Percentiles rank a stretch among this genome's conserved stretches.
Evolutionary conservation across 2,888 invertebrate genomes (phyloP).

Genomic region (Ypsolopha scabrella): DNA sequence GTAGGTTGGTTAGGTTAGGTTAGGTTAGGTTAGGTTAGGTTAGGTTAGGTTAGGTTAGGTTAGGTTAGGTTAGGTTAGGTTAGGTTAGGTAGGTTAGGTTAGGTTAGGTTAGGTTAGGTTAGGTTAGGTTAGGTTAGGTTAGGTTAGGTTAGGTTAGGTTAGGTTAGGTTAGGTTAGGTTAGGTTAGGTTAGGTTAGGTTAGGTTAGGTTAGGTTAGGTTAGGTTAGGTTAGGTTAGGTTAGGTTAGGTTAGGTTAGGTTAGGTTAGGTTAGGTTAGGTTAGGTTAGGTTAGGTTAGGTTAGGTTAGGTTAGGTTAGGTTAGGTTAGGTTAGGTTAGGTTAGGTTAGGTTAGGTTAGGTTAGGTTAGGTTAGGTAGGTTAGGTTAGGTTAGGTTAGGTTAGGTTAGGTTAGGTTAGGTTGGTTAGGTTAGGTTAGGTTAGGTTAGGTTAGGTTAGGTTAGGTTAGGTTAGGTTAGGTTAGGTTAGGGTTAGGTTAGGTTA

Average conservation of each 20-base stretch:
- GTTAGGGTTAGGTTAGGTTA: slow-evolving; percentile 5
- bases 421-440: slow-evolving; percentile 6
- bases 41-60: too few relatives aligned
- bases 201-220: slow-evolving; percentile 4
- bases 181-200: slow-evolving; percentile 4
- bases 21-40: too few relatives aligned
- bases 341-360: slow-evolving; percentile 11
- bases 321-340: slow-evolving; percentile 11
- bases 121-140: slow-evolving; percentile 14
- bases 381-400: slow-evolving; percentile 10
- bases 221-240: slow-evolving; percentile 1
- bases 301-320: slow-evolving; percentile 11
- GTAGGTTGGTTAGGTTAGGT: too few relatives aligned
- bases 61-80: too few relatives aligned
- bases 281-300: slow-evolving; percentile 11
- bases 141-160: slow-evolving; percentile 9
- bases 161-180: slow-evolving; percentile 6
- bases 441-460: slow-evolving; percentile 8
- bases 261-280: slow-evolving; percentile 14
- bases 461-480: slow-evolving; percentile 5
- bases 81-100: too few relatives aligned
- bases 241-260: slow-evolving; percentile 12
- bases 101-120: slow-evolving; percentile 16
- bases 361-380: slow-evolving; percentile 6
- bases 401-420: slow-evolving; percentile 8